Conservation (phyloP, 2,888 invertebrate genomes). For the Chrysodeixis includens region DNA sequence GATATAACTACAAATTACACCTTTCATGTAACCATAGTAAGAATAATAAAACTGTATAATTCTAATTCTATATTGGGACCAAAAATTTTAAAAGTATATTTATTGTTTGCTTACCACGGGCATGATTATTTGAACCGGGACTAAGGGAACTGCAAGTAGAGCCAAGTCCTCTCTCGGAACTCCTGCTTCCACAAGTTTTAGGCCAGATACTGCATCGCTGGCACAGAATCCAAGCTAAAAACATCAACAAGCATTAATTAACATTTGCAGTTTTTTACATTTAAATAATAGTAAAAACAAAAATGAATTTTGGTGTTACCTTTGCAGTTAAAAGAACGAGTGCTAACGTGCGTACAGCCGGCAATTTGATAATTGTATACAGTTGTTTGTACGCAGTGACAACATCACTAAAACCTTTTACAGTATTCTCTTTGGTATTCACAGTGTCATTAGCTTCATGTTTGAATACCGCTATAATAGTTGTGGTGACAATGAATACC, state of each 20-base stretch:
- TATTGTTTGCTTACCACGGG: constrained; percentile 94
- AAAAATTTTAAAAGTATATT: background rate
- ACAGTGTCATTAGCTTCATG: constrained; percentile 90
- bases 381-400: constrained; percentile 94
- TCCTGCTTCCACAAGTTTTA: constrained; percentile 98
- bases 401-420: constrained; percentile 80
- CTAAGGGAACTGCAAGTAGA: constrained; percentile 96
- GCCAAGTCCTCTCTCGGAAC: constrained; percentile 98
- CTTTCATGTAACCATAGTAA: no score
- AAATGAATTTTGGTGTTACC: constrained; percentile 81
- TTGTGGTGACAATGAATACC: constrained; percentile 96
- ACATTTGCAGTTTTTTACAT: background rate
- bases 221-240: constrained; percentile 97
- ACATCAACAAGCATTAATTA: background rate
- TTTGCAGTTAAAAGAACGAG: constrained; percentile 96
- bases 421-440: constrained; percentile 68
- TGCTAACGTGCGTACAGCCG: constrained; percentile 94
- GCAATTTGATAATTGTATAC: constrained; percentile 94
- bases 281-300: background rate
- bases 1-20: no score
- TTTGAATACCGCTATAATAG: constrained; percentile 96
- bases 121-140: constrained; percentile 97
- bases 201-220: constrained; percentile 97
- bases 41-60: no score
- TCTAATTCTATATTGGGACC: no score